A percentile compares a stretch with the other conserved stretches of the same genome.
phyloP scores from a whole-genome alignment of 2,797 vertebrate genomes.

The Phaenicophaeus curvirostris region DNA sequence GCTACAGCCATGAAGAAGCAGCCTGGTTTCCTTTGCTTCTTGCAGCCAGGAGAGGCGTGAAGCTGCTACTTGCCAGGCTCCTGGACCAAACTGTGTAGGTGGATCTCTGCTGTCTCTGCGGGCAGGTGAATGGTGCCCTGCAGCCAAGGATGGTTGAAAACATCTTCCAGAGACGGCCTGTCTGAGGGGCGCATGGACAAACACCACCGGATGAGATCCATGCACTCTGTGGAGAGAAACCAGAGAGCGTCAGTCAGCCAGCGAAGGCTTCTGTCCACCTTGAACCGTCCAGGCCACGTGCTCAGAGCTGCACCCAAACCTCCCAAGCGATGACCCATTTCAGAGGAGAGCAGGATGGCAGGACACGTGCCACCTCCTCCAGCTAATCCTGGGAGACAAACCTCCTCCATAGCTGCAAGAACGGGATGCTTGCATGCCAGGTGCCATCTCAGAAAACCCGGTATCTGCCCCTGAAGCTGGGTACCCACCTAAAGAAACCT shows the following conservation, averaged over 20 bases:
- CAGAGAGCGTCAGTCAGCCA: background rate
- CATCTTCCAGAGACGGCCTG: constrained; percentile 90
- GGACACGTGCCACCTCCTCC: background rate
- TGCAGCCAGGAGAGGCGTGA: background rate
- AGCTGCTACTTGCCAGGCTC: constrained; percentile 78
- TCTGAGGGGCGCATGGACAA: constrained; percentile 88
- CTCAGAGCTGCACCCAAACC: background rate
- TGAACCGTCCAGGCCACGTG: background rate
- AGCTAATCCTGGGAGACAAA: background rate
- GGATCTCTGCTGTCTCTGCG: constrained; percentile 83
- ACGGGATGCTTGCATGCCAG: fast-evolving
- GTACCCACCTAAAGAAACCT: constrained; percentile 85
- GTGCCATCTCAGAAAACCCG: background rate
- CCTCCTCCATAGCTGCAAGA: fast-evolving
- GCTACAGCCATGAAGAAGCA: background rate
- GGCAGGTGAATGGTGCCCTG: constrained; percentile 79
- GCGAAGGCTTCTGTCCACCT: background rate
- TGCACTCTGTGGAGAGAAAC: constrained; percentile 78
- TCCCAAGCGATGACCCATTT: fast-evolving
- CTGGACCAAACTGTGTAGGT: constrained; percentile 87
- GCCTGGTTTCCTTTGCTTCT: constrained; percentile 11
- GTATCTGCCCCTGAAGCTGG: fast-evolving
- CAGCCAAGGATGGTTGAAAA: constrained; percentile 92
- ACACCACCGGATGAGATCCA: constrained; percentile 90
- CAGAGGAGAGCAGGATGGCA: background rate